A percentile compares a stretch with the other conserved stretches of the same genome.
Evolutionary conservation across 2,888 invertebrate species (phyloP).

Genomic region (Psylliodes chrysocephalus): DNA sequence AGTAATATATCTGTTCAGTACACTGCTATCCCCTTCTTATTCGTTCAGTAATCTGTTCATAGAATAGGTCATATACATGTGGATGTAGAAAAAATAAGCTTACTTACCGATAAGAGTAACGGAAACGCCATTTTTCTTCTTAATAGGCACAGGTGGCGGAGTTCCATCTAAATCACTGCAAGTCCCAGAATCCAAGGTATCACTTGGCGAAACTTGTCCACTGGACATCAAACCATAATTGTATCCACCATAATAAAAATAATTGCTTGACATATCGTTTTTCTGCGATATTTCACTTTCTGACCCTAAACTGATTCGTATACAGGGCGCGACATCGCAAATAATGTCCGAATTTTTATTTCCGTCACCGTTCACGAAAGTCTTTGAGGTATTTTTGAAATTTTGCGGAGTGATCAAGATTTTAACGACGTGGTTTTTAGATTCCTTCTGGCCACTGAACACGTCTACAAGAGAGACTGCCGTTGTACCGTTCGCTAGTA

Average conservation of each 20-base stretch:
- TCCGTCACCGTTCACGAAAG: conserved; percentile 25
- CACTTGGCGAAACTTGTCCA: conserved; percentile 85
- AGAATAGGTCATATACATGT: too few species aligned
- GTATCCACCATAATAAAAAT: conserved; percentile 73
- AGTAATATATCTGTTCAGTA: too few species aligned
- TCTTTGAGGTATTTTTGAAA: conserved; percentile 37
- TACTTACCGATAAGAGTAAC: conserved; percentile 69
- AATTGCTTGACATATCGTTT: conserved; percentile 58
- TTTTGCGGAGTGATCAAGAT: conserved; percentile 75
- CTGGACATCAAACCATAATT: conserved; percentile 75
- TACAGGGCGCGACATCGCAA: conserved; percentile 66
- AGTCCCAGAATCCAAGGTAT: conserved; percentile 85
- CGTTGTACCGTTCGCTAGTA: conserved; percentile 58
- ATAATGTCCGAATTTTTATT: conserved; percentile 61
- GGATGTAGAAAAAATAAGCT: too few species aligned
- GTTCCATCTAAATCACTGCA: conserved; percentile 85
- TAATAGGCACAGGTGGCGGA: conserved; percentile 75
- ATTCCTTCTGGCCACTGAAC: conserved; percentile 59
- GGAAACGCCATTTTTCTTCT: conserved; percentile 69
- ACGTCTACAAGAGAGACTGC: conserved; percentile 54
- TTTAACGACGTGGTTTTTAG: conserved; percentile 71
- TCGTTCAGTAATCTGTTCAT: too few species aligned
- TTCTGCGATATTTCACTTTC: conserved; percentile 67
- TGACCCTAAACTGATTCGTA: conserved; percentile 58
- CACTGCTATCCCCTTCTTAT: too few species aligned